A percentile compares a stretch with the other conserved stretches of the same genome.
phyloP scores from a whole-genome alignment of 1,140 invertebrate species.

The Drosophila cardini region DNA sequence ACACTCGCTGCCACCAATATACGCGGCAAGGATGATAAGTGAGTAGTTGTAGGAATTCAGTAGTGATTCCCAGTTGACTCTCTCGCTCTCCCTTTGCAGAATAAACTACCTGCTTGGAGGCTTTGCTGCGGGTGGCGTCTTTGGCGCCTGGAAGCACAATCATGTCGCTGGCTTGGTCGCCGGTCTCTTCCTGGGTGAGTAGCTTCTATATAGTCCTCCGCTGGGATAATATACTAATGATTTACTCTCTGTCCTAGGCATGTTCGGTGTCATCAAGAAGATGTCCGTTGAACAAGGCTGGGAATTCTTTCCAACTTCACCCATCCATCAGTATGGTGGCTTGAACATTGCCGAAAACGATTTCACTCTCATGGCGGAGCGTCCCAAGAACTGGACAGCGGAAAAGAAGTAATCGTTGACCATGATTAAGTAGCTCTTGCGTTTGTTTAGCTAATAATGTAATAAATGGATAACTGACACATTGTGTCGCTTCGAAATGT shows the following conservation, averaged over 20 bases:
- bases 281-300: constrained; percentile 85
- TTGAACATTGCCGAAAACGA: constrained; percentile 73
- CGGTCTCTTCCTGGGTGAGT: constrained; percentile 70
- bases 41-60: constrained; percentile 26
- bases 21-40: constrained; percentile 88
- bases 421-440: constrained; percentile 18
- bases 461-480: constrained; percentile 16
- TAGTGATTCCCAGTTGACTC: background rate
- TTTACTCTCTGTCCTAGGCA: constrained; percentile 71
- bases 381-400: constrained; percentile 69
- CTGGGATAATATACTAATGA: constrained; percentile 59
- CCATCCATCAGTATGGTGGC: constrained; percentile 61
- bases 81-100: constrained; percentile 47
- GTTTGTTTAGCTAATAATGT: constrained; percentile 58
- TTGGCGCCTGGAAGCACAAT: constrained; percentile 86
- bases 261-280: constrained; percentile 87
- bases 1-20: constrained; percentile 87
- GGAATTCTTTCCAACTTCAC: constrained; percentile 85
- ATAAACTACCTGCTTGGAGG: constrained; percentile 87
- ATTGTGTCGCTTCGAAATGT: constrained; percentile 21
- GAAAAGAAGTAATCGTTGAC: constrained; percentile 38
- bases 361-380: constrained; percentile 82
- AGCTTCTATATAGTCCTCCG: no score
- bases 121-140: constrained; percentile 86
- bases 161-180: constrained; percentile 64